Conservation (phyloP, 2,113 vertebrate species). For the Megalops atlanticus region DNA sequence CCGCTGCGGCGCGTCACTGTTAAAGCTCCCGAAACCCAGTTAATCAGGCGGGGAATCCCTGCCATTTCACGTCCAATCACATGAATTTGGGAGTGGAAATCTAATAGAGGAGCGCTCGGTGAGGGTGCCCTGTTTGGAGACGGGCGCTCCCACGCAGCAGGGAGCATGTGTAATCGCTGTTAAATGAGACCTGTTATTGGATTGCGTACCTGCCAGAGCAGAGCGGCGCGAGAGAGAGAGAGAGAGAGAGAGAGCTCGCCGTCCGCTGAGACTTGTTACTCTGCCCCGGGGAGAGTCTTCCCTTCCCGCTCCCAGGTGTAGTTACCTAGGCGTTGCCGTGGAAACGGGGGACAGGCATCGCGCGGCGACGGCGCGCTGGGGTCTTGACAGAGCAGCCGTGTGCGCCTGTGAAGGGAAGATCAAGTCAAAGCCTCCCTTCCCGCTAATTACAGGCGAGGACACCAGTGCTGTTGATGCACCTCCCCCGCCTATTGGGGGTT, state of each 20-base stretch:
- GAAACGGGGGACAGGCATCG: conserved; percentile 3
- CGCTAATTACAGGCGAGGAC: neutral
- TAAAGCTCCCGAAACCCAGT: neutral
- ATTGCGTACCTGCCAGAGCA: neutral
- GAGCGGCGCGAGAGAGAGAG: neutral
- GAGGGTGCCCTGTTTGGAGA: neutral
- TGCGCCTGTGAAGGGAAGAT: neutral
- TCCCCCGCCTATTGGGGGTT: neutral
- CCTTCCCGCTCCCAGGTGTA: neutral
- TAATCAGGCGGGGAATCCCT: neutral
- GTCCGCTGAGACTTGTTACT: conserved; percentile 5
- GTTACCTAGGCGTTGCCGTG: conserved; percentile 14
- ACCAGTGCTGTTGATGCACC: neutral
- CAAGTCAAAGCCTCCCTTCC: no score
- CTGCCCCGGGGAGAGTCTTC: neutral
- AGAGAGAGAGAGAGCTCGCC: neutral
- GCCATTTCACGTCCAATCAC: neutral
- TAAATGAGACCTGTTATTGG: conserved; percentile 23
- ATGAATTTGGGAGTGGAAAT: conserved; percentile 3
- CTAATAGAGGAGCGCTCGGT: conserved; percentile 10
- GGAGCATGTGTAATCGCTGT: conserved; percentile 16
- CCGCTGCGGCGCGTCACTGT: neutral
- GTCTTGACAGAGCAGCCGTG: neutral
- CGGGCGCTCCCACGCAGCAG: neutral
- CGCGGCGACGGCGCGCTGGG: neutral